These are phyloP conservation scores for Epinotia bilunana DNA, from an alignment of 2,888 invertebrate genomes.

Conservation along the genomic window DNA sequence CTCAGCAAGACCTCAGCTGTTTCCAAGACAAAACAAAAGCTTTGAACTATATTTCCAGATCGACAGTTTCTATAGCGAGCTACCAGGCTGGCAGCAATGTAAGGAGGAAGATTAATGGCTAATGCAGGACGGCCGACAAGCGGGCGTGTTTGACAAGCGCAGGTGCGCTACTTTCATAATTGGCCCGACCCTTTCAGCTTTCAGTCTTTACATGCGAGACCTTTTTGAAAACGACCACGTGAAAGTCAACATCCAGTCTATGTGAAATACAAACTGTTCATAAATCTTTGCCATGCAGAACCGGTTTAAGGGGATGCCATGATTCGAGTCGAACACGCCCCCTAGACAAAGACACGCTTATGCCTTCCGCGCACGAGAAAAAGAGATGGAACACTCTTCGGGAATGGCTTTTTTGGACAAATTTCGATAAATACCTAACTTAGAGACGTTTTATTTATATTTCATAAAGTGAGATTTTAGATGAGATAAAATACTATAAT, in stretches of 20 bases:
- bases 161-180: constrained; percentile 85
- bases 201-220: constrained; percentile 51
- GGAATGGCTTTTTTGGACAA: too few species aligned
- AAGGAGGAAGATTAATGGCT: constrained; percentile 80
- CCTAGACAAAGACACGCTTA: too few species aligned
- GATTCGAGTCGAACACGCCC: too few species aligned
- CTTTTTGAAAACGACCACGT: constrained; percentile 32
- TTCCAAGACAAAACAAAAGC: constrained; percentile 40
- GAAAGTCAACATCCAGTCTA: constrained; percentile 11
- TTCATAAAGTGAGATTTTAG: too few species aligned
- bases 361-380: too few species aligned
- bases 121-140: constrained; percentile 71
- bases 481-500: too few species aligned
- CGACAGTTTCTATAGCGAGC: constrained; percentile 50
- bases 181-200: constrained; percentile 82
- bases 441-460: too few species aligned
- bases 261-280: constrained; percentile 4
- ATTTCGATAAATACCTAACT: too few species aligned
- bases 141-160: constrained; percentile 82
- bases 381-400: too few species aligned
- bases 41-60: constrained; percentile 42
- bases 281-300: constrained; percentile 13
- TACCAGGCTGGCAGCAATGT: constrained; percentile 73
- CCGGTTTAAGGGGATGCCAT: too few species aligned
- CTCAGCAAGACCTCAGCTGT: constrained; percentile 38